A percentile compares a stretch with the other conserved stretches of the same genome.
phyloP scores from a whole-genome alignment of 2,797 vertebrate genomes.

The Myripristis murdjan region DNA sequence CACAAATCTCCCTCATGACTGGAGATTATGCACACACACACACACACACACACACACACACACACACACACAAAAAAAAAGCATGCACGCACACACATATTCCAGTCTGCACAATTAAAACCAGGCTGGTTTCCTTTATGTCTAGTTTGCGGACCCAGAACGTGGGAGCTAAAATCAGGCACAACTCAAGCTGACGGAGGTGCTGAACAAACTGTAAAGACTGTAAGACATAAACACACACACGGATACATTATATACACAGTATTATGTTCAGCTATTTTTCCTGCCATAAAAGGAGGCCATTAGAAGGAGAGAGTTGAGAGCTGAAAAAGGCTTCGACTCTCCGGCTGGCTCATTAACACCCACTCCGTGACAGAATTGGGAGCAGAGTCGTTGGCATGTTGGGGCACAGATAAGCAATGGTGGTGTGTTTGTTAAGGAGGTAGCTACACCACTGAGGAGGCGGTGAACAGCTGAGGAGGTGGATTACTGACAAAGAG shows the following conservation, averaged over 20 bases:
- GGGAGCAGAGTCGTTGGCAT: slow-evolving; percentile 21
- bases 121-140: slow-evolving; percentile 26
- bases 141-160: slow-evolving; percentile 37
- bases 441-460: slow-evolving; percentile 26
- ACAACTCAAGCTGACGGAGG: slow-evolving; percentile 6
- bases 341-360: neutral
- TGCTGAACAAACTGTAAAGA: neutral
- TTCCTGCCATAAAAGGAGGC: neutral
- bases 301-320: neutral
- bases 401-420: slow-evolving; percentile 31
- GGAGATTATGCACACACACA: slow-evolving; percentile 27
- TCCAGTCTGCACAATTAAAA: slow-evolving; percentile 27
- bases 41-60: slow-evolving; percentile 13
- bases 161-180: slow-evolving; percentile 21
- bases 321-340: neutral
- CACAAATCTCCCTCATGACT: slow-evolving; percentile 33
- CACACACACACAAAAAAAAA: slow-evolving; percentile 5
- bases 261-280: neutral
- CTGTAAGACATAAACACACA: neutral
- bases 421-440: slow-evolving; percentile 1
- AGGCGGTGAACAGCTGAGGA: slow-evolving; percentile 45
- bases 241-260: neutral
- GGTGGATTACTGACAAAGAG: slow-evolving; percentile 21
- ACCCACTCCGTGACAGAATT: neutral
- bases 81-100: neutral